Percentiles rank a stretch among this genome's conserved stretches.
Conservation (phyloP, 92 coral and sea anemone genomes). For the Bergia puertoricense region DNA sequence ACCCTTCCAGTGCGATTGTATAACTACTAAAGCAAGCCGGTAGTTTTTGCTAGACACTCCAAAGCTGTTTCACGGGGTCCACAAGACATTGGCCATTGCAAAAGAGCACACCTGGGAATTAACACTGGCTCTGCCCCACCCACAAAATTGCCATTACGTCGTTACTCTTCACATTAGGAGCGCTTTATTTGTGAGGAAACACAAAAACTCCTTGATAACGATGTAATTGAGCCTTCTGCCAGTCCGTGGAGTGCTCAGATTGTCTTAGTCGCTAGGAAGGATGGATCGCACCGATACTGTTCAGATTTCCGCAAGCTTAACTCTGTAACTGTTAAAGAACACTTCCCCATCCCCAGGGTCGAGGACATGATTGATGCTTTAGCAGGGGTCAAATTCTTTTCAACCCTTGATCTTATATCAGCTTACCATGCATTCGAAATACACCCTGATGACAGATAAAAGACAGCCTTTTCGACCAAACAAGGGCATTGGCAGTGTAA, state of each 20-base stretch:
- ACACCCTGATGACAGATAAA: constrained; percentile 17
- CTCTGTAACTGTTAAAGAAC: constrained; percentile 46
- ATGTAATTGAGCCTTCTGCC: constrained; percentile 29
- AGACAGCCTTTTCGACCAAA: no score
- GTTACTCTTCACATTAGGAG: constrained; percentile 20
- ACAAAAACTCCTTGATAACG: constrained; percentile 25
- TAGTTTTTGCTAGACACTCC: constrained; percentile 36
- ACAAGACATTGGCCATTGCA: constrained; percentile 12
- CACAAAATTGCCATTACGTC: not conserved
- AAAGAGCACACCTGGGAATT: constrained; percentile 2
- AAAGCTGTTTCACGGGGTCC: constrained; percentile 39
- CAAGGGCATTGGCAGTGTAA: constrained; percentile 32
- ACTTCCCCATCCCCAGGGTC: constrained; percentile 45
- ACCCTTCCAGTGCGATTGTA: constrained; percentile 28
- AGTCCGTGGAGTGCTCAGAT: constrained; percentile 48
- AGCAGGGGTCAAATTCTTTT: constrained; percentile 4
- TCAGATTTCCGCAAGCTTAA: constrained; percentile 10
- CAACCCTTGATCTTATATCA: not conserved
- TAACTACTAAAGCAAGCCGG: constrained; percentile 15
- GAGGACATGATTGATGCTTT: constrained; percentile 43
- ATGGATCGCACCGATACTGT: constrained; percentile 1
- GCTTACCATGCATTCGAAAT: constrained; percentile 39
- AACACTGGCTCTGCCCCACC: constrained; percentile 42
- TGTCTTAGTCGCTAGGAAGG: constrained; percentile 35
- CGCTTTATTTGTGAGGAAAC: constrained; percentile 23